A percentile compares a stretch with the other conserved stretches of the same genome.
phyloP scores from a whole-genome alignment of 2,113 vertebrate genomes.

The Trinectes maculatus region DNA sequence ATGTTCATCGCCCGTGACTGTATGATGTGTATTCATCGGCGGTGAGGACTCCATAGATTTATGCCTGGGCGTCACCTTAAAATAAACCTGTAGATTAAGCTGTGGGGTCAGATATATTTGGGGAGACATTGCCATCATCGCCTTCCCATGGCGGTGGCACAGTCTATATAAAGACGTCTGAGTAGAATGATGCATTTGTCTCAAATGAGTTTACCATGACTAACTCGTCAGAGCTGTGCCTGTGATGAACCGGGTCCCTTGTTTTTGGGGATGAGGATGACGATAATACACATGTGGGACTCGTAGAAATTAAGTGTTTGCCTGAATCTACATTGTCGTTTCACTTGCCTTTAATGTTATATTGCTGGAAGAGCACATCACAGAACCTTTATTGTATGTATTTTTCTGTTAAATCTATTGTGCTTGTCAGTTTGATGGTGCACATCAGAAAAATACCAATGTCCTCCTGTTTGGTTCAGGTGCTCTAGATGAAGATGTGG shows the following conservation, averaged over 20 bases:
- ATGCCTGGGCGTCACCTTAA: background rate
- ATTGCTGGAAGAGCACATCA: background rate
- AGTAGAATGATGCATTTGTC: constrained; percentile 16
- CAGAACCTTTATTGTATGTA: background rate
- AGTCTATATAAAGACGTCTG: background rate
- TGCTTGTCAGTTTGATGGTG: background rate
- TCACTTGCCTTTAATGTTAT: background rate
- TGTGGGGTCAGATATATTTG: background rate
- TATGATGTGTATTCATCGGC: background rate
- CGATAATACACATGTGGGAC: constrained; percentile 3
- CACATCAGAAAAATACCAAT: background rate
- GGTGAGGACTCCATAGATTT: background rate
- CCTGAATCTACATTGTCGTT: background rate
- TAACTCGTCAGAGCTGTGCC: constrained; percentile 2
- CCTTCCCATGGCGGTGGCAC: background rate
- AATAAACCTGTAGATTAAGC: background rate
- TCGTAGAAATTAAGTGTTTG: background rate
- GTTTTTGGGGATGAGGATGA: constrained; percentile 1
- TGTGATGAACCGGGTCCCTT: constrained; percentile 11
- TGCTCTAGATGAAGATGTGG: constrained; percentile 96
- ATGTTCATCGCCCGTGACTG: background rate
- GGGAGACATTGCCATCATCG: background rate
- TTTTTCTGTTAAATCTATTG: too few species aligned
- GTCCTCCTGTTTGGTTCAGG: constrained; percentile 76
- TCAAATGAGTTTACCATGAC: constrained; percentile 19